Evolutionary conservation across 2,113 vertebrate genomes (phyloP), one percentile per base, ranked within the genome.

Genomic region (Campylorhamphus procurvoides): DNA sequence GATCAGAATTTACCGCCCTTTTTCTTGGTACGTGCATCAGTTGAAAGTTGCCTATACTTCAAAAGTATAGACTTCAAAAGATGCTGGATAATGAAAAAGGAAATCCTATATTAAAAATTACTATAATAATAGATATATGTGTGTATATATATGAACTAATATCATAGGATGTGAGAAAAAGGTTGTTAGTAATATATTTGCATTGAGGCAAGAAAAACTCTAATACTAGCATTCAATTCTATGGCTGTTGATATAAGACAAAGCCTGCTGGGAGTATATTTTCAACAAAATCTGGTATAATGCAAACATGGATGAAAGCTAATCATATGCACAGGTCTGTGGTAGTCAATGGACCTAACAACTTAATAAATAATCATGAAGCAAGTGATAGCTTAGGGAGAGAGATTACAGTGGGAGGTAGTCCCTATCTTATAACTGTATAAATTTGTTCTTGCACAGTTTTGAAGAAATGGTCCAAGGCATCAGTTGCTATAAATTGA

Each of bases 201-300:
- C 27, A 64, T 56, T 75, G 31, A 60, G 7, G 3, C 47, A 47
- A 72, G 39, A 11, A 79, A 66, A 1, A 0, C 20, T 42, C 40
- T 42, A 73, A 23, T 52, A 31, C 25, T 56, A 25, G 19, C 4
- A 33, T 85, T 83, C 4, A 82, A 13, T 39, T 87, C 12, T 85
- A 4, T 23, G 19, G 28, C 23, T 24, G 19, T 75, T 79, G 29
- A 33, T 29, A 25, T 3, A 56, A 4, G 37, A 49, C 28, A 55
- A 59, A 85, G 5, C 7, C 74, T 71, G 12, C 24, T 87, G 49
- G 59, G 5, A 63, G 5, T 37, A 5, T 44, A 23, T 76, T 79
- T 89, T 87, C 78, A 79, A 64, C 55, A 89, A 92, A 95, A 87
- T 64, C 56, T 85, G 37, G 18, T 75, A 27, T 74, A 88, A 84